Evolutionary conservation across 2,113 vertebrate genomes (phyloP).

Genomic region (Anas platyrhynchos): DNA sequence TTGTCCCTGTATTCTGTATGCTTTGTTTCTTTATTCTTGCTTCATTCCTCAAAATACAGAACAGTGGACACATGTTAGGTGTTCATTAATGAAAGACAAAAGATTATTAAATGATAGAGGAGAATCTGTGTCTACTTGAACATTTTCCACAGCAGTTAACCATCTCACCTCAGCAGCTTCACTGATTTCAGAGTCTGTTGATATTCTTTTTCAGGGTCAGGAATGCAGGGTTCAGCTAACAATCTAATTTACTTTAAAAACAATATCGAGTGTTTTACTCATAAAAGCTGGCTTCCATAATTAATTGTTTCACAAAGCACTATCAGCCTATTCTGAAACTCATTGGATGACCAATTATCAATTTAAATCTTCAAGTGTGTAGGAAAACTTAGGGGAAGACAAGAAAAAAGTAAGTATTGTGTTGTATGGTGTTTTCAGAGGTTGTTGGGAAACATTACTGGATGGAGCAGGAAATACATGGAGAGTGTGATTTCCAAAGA

Average conservation of each 20-base stretch:
- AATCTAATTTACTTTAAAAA: not conserved
- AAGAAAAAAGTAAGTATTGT: not conserved
- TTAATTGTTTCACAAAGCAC: not conserved
- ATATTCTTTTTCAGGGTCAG: not conserved
- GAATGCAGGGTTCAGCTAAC: not conserved
- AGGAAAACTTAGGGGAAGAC: not conserved
- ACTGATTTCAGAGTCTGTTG: not conserved
- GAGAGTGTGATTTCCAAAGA: not conserved
- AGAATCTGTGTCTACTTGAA: not conserved
- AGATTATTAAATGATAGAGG: not conserved
- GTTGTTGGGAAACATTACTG: not conserved
- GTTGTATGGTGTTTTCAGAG: not conserved
- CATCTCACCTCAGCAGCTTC: not conserved
- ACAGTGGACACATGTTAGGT: not conserved
- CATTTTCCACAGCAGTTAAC: not conserved
- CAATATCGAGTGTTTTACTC: not conserved
- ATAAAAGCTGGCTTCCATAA: not conserved
- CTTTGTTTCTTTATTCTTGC: not conserved
- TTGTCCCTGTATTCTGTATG: not conserved
- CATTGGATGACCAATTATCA: not conserved
- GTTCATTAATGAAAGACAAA: not conserved
- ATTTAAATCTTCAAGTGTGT: not conserved
- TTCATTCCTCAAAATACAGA: not conserved
- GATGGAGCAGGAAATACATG: not conserved
- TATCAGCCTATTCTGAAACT: not conserved